Base-by-base conservation (phyloP, 2,113 vertebrate genomes). In the Myiagra hebetior region DNA sequence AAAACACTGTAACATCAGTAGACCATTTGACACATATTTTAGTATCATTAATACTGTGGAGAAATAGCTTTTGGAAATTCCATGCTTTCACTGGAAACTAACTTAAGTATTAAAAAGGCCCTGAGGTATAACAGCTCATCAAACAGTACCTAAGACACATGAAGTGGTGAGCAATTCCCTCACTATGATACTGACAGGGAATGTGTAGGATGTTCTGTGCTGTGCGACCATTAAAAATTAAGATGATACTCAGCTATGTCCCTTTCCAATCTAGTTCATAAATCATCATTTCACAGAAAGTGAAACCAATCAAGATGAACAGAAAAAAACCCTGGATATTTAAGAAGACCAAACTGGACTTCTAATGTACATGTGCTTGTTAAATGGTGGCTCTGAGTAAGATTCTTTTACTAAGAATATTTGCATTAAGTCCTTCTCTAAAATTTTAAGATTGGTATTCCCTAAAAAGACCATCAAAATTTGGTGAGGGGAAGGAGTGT, bases 341-440 rank as follows among this genome's bases (percentile, higher is more conserved):
- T 78, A 47, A 46, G 20, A 70, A 74, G 55, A 83, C 39, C 55
- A 50, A 37, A 27, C 15, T 24, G 23, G 49, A 59, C 33, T 88
- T 83, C 26, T 30, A 81, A 6, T 3, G 0, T 31, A n/a, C 14
- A 15, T 0, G 0, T 74, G 26, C 70, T 46, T 74, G 55, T 85
- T 73, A 53, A 59, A 65, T 47, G 73, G 39, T 21, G 7, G 21
- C 31, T 72, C 27, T 64, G 53, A 87, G 4, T 46, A 39, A 67
- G 15, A 60, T 41, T 56, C 6, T 72, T 87, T 85, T 56, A 60
- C 26, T 85, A 26, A n/a, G n/a, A 91, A 49, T 8, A 7, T 26
- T 70, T 70, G 17, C 53, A 41, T 60, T 78, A 63, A 50, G 31
- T 59, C 46, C 23, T 76, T 70, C 57, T 35, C 11, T 77, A 49